Percentiles rank a stretch among this genome's conserved stretches.
Conservation (phyloP, 2,113 vertebrate species). For the Hemiscyllium ocellatum region DNA sequence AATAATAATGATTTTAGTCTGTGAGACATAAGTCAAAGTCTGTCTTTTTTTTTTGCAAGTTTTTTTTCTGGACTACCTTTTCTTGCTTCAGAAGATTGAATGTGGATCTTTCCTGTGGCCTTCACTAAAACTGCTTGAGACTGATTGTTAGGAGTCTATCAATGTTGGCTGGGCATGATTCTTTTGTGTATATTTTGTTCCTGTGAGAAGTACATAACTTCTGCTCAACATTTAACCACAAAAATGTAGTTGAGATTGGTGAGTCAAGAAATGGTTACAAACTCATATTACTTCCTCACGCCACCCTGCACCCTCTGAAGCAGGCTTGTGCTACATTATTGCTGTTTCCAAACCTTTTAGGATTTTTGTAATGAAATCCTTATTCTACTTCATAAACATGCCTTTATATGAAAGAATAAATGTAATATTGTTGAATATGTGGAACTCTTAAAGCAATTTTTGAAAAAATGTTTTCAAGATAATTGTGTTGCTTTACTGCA, state of each 20-base stretch:
- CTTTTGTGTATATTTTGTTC: neutral
- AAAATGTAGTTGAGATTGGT: neutral
- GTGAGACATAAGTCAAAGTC: no score
- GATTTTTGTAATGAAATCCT: neutral
- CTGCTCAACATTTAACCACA: neutral
- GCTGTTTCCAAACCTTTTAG: neutral
- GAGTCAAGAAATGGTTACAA: neutral
- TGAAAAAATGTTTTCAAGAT: neutral
- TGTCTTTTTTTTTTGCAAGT: neutral
- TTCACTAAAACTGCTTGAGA: neutral
- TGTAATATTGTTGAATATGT: neutral
- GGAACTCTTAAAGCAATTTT: neutral
- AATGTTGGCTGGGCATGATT: neutral
- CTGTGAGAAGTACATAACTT: neutral
- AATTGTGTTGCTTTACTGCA: neutral
- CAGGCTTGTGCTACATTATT: neutral
- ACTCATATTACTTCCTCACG: neutral
- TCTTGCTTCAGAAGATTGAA: neutral
- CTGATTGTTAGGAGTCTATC: neutral
- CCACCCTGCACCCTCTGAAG: neutral
- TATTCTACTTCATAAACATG: neutral
- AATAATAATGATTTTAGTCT: no score
- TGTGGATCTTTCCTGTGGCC: neutral
- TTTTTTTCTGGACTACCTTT: neutral
- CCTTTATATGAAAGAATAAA: neutral